Evolutionary conservation across 2,888 invertebrate species (phyloP).

Genomic region (Limnephilus lunatus): DNA sequence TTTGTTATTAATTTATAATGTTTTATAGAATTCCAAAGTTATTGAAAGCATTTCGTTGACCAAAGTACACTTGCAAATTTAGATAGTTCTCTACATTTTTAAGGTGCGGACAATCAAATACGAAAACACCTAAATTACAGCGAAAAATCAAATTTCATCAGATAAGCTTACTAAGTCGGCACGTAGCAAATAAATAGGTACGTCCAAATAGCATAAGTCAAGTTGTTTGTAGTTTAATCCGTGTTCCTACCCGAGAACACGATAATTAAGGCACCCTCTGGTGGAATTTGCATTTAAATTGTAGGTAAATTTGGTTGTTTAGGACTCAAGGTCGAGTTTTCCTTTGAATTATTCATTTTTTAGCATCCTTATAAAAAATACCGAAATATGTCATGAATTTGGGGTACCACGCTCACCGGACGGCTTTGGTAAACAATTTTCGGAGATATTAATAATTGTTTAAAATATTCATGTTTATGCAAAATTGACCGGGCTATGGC

Average conservation of each 20-base stretch:
- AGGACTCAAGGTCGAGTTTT: constrained; percentile 8
- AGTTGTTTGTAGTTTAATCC: constrained; percentile 20
- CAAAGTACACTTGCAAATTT: too few relatives aligned
- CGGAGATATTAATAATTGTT: neutral
- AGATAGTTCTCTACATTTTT: too few relatives aligned
- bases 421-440: neutral
- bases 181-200: neutral
- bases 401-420: neutral
- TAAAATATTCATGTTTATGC: neutral
- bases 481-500: neutral
- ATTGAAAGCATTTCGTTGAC: too few relatives aligned
- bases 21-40: too few relatives aligned
- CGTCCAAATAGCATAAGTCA: neutral
- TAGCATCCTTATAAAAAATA: neutral
- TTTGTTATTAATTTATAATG: too few relatives aligned
- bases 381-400: constrained; percentile 24
- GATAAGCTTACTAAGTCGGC: neutral
- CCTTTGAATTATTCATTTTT: constrained; percentile 35
- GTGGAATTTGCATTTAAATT: constrained; percentile 27
- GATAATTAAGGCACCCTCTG: neutral
- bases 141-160: neutral
- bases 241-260: neutral
- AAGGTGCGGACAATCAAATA: neutral
- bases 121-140: neutral
- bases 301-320: constrained; percentile 11